Evolutionary conservation across 2,888 invertebrate species (phyloP), one percentile per base, ranked within the genome.

Genomic region (Caenorhabditis wallacei): DNA sequence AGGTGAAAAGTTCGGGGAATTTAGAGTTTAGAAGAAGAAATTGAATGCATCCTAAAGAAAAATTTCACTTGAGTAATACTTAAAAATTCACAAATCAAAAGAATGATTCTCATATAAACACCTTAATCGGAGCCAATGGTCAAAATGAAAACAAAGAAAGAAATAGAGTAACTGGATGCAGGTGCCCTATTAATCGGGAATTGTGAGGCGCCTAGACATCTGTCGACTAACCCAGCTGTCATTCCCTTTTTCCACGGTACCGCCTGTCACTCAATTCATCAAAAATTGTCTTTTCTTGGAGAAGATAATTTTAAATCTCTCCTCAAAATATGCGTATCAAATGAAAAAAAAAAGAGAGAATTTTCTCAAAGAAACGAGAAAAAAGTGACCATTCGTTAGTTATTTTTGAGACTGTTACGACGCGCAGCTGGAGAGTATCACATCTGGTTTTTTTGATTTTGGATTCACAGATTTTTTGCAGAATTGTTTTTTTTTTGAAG

Each of bases 131-230:
- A 61, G 26, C 48, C 24, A 46, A 64, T 35, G 35, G 22, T n/a
- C 2, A 35, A 26, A 63, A n/a, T 48, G 46, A 48, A 48, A 48
- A 48, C 43, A 48, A 18, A 40, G n/a, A 13, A n/a, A n/a, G n/a
- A n/a, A n/a, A n/a, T n/a, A n/a, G n/a, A n/a, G 4, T 22, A 18
- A 20, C 16, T 7, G 40, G 11, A 2, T 40, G 43, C 66, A 66
- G 66, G 66, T 66, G 66, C 66, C 66, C 53, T 53, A 53, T 51
- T 53, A 66, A 66, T 53, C 37, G 37, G 53, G 66, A n/a, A 53
- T 53, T 66, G 37, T 51, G 35, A 53, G 53, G 37, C 53, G 66
- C 40, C 37, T 37, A 5, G 66, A 53, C 66, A 66, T 53, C 53
- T 66, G 66, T 66, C 26, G 8, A 37, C 35, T 16, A 26, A 26